phyloP scores from a whole-genome alignment of 2,888 invertebrate genomes.

The Crematogaster levior region DNA sequence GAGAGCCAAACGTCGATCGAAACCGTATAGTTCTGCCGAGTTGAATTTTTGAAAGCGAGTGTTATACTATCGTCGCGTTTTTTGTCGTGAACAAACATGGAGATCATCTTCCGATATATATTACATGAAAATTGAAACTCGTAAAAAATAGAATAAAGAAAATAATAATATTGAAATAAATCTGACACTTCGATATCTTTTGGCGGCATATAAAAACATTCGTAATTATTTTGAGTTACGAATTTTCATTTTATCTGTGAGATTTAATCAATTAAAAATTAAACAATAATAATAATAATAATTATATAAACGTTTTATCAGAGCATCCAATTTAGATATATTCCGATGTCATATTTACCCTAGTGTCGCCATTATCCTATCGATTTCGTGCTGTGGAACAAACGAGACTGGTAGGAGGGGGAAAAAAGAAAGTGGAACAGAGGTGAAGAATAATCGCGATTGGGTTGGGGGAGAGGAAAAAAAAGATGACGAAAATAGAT shows the following conservation, averaged over 20 bases:
- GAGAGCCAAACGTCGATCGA: constrained; percentile 2
- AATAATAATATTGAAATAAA: background rate
- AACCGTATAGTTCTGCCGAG: background rate
- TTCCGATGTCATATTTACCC: background rate
- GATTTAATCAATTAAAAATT: background rate
- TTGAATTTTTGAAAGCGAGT: constrained; percentile 8
- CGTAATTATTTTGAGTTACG: background rate
- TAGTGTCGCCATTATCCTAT: constrained; percentile 20
- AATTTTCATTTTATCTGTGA: background rate
- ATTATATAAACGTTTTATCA: background rate
- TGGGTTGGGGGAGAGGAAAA: background rate
- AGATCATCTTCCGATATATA: background rate
- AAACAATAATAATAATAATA: background rate
- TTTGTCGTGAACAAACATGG: background rate
- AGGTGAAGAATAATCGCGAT: constrained; percentile 15
- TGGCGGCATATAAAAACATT: background rate
- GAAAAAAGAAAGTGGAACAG: background rate
- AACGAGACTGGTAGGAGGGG: background rate
- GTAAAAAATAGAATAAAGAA: background rate
- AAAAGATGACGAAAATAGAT: constrained; percentile 2
- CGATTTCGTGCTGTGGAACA: constrained; percentile 14
- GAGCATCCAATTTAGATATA: background rate
- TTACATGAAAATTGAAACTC: background rate
- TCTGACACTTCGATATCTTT: background rate
- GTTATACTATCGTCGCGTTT: background rate